These are phyloP conservation scores for Harpagoxenus sublaevis DNA, from an alignment of 2,888 invertebrate species.

Conservation along the genomic window DNA sequence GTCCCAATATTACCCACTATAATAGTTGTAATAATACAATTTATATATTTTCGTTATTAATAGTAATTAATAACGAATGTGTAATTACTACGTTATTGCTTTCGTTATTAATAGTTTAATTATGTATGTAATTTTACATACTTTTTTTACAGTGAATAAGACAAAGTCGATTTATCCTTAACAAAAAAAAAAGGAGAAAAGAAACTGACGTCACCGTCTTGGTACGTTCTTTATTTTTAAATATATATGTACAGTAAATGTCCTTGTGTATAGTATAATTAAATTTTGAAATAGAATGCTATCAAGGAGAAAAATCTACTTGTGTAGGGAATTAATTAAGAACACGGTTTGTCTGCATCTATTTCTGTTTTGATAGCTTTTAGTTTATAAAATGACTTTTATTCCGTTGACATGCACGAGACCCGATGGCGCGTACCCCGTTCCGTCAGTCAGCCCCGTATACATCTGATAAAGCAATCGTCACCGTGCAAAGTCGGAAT, in stretches of 20 bases:
- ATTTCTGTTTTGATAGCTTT: neutral
- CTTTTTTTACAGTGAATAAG: no score
- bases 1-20: no score
- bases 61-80: no score
- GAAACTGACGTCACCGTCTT: neutral
- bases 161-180: neutral
- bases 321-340: neutral
- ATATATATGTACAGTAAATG: neutral
- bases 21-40: no score
- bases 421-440: slow-evolving; percentile 37
- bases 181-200: neutral
- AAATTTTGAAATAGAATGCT: neutral
- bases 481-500: slow-evolving; percentile 72
- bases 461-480: slow-evolving; percentile 71
- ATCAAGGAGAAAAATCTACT: neutral
- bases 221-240: neutral
- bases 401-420: slow-evolving; percentile 17
- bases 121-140: no score
- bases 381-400: slow-evolving; percentile 16
- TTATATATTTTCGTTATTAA: no score
- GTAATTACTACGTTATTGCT: no score
- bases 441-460: slow-evolving; percentile 52
- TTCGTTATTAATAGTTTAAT: no score
- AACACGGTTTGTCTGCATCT: neutral
- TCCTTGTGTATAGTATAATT: neutral